Base-by-base conservation (phyloP, 2,113 vertebrate species). In the Daphoenositta chrysoptera region DNA sequence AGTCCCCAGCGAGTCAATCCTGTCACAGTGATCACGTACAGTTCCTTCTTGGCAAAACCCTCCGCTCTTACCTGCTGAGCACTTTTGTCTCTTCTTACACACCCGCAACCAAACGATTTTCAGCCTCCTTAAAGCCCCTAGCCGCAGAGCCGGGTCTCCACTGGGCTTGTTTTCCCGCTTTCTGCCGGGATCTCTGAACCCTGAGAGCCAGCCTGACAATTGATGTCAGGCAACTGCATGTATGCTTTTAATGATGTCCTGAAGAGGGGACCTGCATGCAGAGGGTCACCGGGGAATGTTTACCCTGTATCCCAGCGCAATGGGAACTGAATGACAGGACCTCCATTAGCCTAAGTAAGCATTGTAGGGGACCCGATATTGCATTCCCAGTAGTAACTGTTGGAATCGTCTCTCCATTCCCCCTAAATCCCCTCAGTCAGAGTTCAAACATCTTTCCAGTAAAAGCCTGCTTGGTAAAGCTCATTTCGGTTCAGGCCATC, bases 331-430 rank as follows among this genome's bases (percentile, higher is more conserved):
- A 99, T 99, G 98, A 98, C 98, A 98, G 98, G 98, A 98, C 98
- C 99, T 98, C 98, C 98, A 99, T 98, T 99, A 99, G 98, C 98
- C 98, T 99, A 99, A 99, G 98, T 97, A 98, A 99, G 98, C 98
- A 98, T 83, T 93, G 98, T 87, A 88, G 98, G 97, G 98, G 97
- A 98, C 96, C 97, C 96, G 96, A 96, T 94, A 98, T 98, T 98
- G 97, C 99, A 99, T 99, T 99, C 99, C 98, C 98, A 83, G 96
- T 96, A 98, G 98, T 99, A 98, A 97, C 98, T 98, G 98, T 99
- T 98, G 98, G 98, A 98, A 96, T 94, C 96, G 79, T 97, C 98
- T 98, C 98, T 96, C 98, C 97, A 95, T 98, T 97, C 95, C 68
- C 18, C 11, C 60, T 40, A 93, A 96, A 81, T 70, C 89, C 51